Percentiles rank a stretch among this genome's conserved stretches.
Conservation (phyloP, 2,113 vertebrate genomes). For the Ceyx melanurus region DNA sequence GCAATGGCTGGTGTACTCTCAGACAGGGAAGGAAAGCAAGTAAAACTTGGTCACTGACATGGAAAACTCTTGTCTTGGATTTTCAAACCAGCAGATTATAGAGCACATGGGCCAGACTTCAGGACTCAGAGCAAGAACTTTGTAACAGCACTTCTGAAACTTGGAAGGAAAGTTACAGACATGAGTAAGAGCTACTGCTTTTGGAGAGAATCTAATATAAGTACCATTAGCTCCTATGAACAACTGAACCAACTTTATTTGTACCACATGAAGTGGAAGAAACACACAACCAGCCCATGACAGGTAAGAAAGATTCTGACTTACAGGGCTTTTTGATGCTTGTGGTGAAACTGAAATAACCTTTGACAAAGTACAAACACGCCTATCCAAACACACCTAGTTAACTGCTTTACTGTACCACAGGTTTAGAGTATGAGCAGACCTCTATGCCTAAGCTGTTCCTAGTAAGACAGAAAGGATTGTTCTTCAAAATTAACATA, state of each 20-base stretch:
- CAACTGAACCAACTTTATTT: conserved; percentile 41
- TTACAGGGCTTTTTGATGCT: background rate
- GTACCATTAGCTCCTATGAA: background rate
- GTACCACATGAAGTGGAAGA: conserved; percentile 22
- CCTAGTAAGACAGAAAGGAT: background rate
- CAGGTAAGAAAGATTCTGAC: background rate
- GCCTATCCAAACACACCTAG: background rate
- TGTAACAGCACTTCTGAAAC: background rate
- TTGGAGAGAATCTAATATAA: conserved; percentile 16
- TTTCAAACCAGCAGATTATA: background rate
- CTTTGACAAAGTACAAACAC: conserved; percentile 21
- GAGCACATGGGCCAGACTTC: background rate
- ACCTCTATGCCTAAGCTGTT: background rate
- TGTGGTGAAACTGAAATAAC: background rate
- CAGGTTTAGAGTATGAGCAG: background rate
- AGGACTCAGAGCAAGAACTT: background rate
- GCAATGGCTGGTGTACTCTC: background rate
- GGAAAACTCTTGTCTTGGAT: background rate
- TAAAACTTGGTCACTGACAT: background rate
- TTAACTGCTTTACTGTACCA: background rate
- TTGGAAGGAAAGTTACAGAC: background rate
- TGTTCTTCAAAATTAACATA: background rate
- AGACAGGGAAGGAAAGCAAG: background rate
- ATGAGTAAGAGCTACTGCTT: background rate
- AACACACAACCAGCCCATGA: background rate